Evolutionary conservation across 2,888 invertebrate genomes (phyloP).

Genomic region (Xylota segnis): DNA sequence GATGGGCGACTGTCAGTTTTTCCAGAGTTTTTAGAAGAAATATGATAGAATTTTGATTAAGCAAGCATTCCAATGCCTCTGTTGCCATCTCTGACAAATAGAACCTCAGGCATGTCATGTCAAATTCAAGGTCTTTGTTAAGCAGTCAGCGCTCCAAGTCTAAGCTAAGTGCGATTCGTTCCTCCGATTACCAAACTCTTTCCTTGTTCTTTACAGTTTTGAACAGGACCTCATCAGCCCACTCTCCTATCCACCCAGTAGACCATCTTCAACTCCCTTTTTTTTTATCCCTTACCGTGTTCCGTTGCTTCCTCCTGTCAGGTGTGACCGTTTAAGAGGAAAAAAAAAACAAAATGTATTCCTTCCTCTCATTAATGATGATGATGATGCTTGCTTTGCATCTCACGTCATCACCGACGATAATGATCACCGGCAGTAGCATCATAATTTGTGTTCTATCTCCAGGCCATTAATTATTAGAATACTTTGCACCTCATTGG

Average conservation of each 20-base stretch:
- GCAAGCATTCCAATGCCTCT: too few relatives aligned
- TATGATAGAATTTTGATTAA: too few relatives aligned
- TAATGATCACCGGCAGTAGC: slow-evolving; percentile 64
- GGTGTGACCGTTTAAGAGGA: slow-evolving; percentile 37
- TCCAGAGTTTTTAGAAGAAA: too few relatives aligned
- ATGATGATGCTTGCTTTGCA: slow-evolving; percentile 63
- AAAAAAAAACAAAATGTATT: slow-evolving; percentile 8
- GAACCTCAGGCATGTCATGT: too few relatives aligned
- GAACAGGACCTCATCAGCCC: too few relatives aligned
- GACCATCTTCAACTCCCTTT: neutral
- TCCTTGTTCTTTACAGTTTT: too few relatives aligned
- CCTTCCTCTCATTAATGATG: slow-evolving; percentile 64
- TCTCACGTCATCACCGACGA: slow-evolving; percentile 53
- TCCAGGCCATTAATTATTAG: slow-evolving; percentile 68
- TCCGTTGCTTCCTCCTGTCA: slow-evolving; percentile 23
- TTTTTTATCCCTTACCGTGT: neutral
- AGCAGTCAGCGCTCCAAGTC: too few relatives aligned
- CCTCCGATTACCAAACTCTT: too few relatives aligned
- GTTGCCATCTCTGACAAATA: too few relatives aligned
- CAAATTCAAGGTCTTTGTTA: too few relatives aligned
- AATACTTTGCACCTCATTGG: slow-evolving; percentile 76
- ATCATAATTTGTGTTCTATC: slow-evolving; percentile 72
- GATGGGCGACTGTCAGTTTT: too few relatives aligned
- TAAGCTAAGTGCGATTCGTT: too few relatives aligned
- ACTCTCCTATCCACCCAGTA: neutral